These are phyloP conservation scores for Matsumyia berberina DNA, from an alignment of 2,888 invertebrate species.

Conservation along the genomic window DNA sequence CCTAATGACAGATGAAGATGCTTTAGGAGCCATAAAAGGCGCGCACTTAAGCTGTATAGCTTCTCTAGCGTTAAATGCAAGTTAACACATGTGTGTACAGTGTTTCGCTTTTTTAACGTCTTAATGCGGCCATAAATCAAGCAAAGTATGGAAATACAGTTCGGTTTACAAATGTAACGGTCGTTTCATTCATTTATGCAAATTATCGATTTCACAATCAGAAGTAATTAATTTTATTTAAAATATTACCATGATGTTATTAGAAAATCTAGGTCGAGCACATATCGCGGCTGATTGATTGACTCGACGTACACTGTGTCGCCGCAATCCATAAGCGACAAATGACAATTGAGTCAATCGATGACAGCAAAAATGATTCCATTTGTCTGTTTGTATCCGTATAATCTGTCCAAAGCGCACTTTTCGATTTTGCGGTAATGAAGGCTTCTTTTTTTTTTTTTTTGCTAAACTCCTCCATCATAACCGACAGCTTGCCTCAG, in stretches of 20 bases:
- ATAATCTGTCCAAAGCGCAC: neutral
- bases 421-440: conserved; percentile 8
- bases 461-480: no score
- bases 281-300: conserved; percentile 26
- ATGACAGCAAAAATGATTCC: conserved; percentile 28
- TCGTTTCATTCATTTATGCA: conserved; percentile 16
- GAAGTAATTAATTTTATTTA: conserved; percentile 41
- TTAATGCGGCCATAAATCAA: conserved; percentile 9
- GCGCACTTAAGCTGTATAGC: neutral
- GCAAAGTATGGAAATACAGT: neutral
- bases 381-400: conserved; percentile 3
- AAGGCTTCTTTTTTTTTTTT: no score
- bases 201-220: conserved; percentile 26
- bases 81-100: neutral
- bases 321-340: conserved; percentile 40
- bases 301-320: conserved; percentile 21
- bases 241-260: conserved; percentile 14
- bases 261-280: conserved; percentile 35
- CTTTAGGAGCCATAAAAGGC: conserved; percentile 1
- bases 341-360: conserved; percentile 24
- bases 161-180: neutral
- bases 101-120: neutral
- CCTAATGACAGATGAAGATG: conserved; percentile 26
- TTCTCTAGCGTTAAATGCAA: neutral
- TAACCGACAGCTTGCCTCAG: no score